Conservation (phyloP, 35 echinoderm and acorn worm species). For the Ophiothrix spiculata region DNA sequence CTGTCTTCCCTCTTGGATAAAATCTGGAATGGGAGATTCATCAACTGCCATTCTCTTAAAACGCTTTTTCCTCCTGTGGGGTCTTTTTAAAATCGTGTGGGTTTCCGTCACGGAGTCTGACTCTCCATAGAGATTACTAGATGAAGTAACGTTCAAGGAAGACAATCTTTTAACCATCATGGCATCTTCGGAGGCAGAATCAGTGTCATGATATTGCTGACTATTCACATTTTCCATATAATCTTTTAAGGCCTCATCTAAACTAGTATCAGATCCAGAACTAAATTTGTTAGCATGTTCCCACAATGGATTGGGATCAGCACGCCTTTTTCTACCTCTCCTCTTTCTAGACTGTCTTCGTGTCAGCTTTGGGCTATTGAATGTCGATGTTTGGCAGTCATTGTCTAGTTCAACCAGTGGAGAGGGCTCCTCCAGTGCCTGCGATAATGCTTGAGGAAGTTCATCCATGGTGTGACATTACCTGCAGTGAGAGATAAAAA, state of each 20-base stretch:
- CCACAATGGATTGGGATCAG: slow-evolving; percentile 86
- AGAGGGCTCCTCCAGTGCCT: slow-evolving; percentile 46
- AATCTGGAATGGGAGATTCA: slow-evolving; percentile 53
- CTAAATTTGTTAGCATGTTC: slow-evolving; percentile 76
- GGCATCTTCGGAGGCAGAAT: slow-evolving; percentile 78
- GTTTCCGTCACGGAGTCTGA: slow-evolving; percentile 95
- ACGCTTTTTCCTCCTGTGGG: slow-evolving; percentile 68
- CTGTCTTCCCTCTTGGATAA: slow-evolving; percentile 44
- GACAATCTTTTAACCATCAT: slow-evolving; percentile 74
- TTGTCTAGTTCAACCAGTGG: slow-evolving; percentile 44
- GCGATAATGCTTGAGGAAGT: slow-evolving; percentile 49
- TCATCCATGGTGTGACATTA: slow-evolving; percentile 57
- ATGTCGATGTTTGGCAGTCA: slow-evolving; percentile 51
- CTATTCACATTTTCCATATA: slow-evolving; percentile 91
- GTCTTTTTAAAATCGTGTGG: slow-evolving; percentile 47
- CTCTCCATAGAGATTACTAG: slow-evolving; percentile 94
- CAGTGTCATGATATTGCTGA: slow-evolving; percentile 45
- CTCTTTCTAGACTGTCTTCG: slow-evolving; percentile 68
- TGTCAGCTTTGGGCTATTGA: slow-evolving; percentile 64
- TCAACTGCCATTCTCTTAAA: slow-evolving; percentile 88
- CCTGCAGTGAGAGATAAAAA: not conserved
- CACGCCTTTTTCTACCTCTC: slow-evolving; percentile 73
- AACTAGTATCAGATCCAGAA: slow-evolving; percentile 84
- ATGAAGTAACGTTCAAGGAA: slow-evolving; percentile 92
- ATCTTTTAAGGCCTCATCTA: slow-evolving; percentile 93